Base-by-base conservation (phyloP, 2,888 invertebrate species). In the Pyrochroa serraticornis region DNA sequence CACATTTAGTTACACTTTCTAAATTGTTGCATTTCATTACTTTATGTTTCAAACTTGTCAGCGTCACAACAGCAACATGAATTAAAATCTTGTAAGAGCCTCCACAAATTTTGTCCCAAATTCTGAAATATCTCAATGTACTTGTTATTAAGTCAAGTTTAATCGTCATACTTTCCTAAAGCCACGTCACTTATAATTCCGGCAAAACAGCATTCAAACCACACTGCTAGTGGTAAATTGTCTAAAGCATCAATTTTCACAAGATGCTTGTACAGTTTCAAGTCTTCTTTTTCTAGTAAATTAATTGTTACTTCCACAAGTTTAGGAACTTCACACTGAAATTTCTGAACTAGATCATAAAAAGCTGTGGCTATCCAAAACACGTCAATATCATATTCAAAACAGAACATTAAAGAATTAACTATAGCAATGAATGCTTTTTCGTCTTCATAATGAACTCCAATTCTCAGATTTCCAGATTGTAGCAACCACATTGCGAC, bases 21-120 rank as follows among this genome's bases (percentile, higher is more conserved):
- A 82, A 73, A 63, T 81, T 84, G 45, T 80, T 83, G 62, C 88
- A 86, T 62, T 84, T 84, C 48, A 91, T 73, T 59, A 93, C 80
- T 61, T 85, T 84, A 66, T 89, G 81, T 58, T 89, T 83, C 50
- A 91, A 79, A 10, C 90, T 90, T 43, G 88, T 87, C 5, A 93
- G 80, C 45, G 91, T 80, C 68, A 89, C 88, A 10, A 92, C 84
- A 39, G 90, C 88, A 1, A 91, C 88, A 77, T 88, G 93, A 0
- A 90, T 85, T 41, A 95, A 82, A 69, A 94, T 90, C 80, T 90
- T 91, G 35, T 87, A 88, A 0, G 93, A 93, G 2, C 94, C 93
- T 36, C 91, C 92, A 72, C 91, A 88, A 32, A 95, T 81, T 80
- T 93, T 93, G 76, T 95, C 94, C 92, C 93, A 94, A 63, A 95